These are phyloP conservation scores for Formica selysi DNA, from an alignment of 1,140 invertebrate species.

Conservation along the genomic window DNA sequence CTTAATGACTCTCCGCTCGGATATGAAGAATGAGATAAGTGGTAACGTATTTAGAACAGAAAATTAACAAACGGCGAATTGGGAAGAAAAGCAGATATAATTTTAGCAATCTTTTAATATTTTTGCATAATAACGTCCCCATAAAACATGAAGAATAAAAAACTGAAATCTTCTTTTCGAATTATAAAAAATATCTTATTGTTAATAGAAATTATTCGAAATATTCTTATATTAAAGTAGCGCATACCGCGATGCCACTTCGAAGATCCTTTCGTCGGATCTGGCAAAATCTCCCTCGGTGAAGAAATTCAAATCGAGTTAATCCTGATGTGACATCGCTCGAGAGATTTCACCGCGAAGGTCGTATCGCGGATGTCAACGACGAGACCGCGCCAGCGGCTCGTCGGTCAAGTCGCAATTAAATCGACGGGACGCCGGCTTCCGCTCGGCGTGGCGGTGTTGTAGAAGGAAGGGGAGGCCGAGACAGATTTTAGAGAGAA, in stretches of 20 bases:
- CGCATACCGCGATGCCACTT: not conserved
- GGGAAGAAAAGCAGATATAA: not conserved
- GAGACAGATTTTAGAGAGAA: conserved; percentile 47
- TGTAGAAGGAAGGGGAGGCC: not conserved
- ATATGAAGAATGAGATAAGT: conserved; percentile 26
- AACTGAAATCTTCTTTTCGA: too few relatives aligned
- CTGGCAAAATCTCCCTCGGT: not conserved
- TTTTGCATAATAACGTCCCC: not conserved
- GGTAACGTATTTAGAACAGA: conserved; percentile 33
- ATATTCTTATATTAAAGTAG: not conserved
- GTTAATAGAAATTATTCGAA: not conserved
- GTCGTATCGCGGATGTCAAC: conserved; percentile 46
- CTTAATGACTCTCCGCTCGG: conserved; percentile 22
- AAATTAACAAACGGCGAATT: conserved; percentile 21
- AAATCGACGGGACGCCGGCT: conserved; percentile 68
- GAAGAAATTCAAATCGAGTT: conserved; percentile 43
- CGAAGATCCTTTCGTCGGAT: not conserved
- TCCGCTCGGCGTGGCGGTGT: not conserved
- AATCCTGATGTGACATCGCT: conserved; percentile 51
- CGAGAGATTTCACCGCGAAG: conserved; percentile 43
- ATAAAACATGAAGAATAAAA: not conserved
- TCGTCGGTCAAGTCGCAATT: conserved; percentile 77
- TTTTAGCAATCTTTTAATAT: not conserved
- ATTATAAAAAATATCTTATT: not conserved
- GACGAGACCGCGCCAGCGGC: conserved; percentile 37